Conservation (phyloP, 2,113 vertebrate genomes). For the Psammodynastes pulverulentus region DNA sequence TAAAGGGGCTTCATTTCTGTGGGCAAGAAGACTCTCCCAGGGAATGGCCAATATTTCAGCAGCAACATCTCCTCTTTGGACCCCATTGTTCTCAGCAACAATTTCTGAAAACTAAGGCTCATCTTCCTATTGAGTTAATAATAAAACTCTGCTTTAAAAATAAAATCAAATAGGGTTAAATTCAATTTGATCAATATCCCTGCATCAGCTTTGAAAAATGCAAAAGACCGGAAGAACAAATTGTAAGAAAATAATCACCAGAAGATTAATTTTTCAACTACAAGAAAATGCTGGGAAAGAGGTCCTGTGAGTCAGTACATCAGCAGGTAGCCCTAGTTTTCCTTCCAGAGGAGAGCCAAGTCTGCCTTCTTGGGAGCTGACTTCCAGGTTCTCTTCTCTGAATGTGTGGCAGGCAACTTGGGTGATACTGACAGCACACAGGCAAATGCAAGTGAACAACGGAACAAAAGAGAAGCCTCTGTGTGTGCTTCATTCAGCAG, state of each 20-base stretch:
- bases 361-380: not conserved
- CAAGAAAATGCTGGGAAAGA: not conserved
- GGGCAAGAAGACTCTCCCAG: not conserved
- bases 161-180: not conserved
- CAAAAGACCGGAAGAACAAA: not conserved
- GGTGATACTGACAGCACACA: conserved; percentile 12
- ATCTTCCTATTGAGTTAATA: not conserved
- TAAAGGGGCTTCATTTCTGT: not conserved
- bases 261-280: not conserved
- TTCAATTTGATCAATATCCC: not conserved
- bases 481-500: not conserved
- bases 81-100: not conserved
- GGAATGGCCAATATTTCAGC: not conserved
- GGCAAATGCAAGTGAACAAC: not conserved
- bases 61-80: not conserved
- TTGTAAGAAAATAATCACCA: not conserved
- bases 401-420: not conserved
- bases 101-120: not conserved
- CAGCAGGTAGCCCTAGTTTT: not conserved
- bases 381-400: conserved; percentile 15
- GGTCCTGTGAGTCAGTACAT: not conserved
- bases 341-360: conserved; percentile 10
- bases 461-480: not conserved
- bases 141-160: not conserved
- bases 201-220: not conserved